Evolutionary conservation across 2,113 vertebrate species (phyloP).

Genomic region (Sinocyclocheilus anophthalmus): DNA sequence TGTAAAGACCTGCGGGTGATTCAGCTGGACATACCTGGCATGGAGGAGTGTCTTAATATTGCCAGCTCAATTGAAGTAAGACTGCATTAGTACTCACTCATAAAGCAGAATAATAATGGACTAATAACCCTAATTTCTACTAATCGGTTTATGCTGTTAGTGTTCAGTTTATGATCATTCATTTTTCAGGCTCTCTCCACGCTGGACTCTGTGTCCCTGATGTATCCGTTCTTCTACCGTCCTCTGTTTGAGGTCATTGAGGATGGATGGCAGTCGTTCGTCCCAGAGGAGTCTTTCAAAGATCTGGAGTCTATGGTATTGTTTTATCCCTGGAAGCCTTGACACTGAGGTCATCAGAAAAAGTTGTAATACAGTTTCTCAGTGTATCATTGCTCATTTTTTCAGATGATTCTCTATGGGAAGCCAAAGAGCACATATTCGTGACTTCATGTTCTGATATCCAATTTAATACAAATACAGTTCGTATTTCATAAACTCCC

Average conservation of each 20-base stretch:
- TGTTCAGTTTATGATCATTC: neutral
- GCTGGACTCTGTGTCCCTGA: conserved; percentile 88
- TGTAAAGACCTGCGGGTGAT: conserved; percentile 96
- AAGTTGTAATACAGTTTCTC: neutral
- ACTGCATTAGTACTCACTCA: neutral
- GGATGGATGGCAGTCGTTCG: conserved; percentile 93
- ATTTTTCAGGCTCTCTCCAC: conserved; percentile 87
- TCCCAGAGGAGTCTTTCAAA: conserved; percentile 88
- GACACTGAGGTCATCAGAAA: conserved; percentile 14
- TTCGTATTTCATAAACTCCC: neutral
- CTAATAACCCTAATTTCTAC: neutral
- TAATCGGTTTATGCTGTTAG: neutral
- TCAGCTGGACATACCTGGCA: conserved; percentile 94
- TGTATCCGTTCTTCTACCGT: conserved; percentile 98
- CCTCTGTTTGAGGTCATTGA: conserved; percentile 95
- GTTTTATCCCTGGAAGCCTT: conserved; percentile 24
- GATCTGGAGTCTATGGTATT: conserved; percentile 83
- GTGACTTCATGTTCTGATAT: neutral
- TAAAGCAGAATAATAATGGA: neutral
- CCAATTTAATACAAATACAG: neutral
- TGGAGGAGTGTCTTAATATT: conserved; percentile 97
- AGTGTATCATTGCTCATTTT: neutral
- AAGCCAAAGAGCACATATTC: neutral
- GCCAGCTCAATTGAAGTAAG: conserved; percentile 91
- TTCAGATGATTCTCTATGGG: neutral